These are phyloP conservation scores for Protobothrops mucrosquamatus DNA, from an alignment of 2,113 vertebrate species.

Conservation along the genomic window DNA sequence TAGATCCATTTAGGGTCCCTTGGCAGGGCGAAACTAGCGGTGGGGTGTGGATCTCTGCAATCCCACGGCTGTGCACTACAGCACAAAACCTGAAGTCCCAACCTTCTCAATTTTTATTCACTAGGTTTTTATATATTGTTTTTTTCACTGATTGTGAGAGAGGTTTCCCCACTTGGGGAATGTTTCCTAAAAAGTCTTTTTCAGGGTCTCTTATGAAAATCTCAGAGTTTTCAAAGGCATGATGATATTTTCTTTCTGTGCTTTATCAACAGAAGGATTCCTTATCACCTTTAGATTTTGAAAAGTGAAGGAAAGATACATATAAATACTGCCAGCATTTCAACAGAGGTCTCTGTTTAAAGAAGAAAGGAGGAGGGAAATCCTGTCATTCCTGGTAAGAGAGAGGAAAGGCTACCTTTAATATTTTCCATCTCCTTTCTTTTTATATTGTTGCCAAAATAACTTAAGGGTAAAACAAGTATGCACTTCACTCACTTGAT, in stretches of 20 bases:
- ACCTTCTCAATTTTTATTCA: background rate
- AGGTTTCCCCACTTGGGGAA: background rate
- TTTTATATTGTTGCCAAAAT: background rate
- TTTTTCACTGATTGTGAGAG: background rate
- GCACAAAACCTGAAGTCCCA: too few relatives aligned
- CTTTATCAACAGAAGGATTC: background rate
- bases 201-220: background rate
- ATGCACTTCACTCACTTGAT: background rate
- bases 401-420: background rate
- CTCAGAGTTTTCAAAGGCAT: background rate
- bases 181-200: background rate
- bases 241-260: background rate
- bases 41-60: too few relatives aligned
- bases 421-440: background rate
- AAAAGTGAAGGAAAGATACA: background rate
- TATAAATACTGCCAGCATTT: background rate
- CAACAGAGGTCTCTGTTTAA: background rate
- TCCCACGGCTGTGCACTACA: too few relatives aligned
- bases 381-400: background rate
- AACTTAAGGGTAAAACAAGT: background rate
- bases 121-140: background rate
- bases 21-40: too few relatives aligned
- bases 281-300: background rate
- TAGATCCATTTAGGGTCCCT: too few relatives aligned
- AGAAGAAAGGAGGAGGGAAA: background rate